phyloP scores from a whole-genome alignment of 2,113 vertebrate species.

The Orycteropus afer region DNA sequence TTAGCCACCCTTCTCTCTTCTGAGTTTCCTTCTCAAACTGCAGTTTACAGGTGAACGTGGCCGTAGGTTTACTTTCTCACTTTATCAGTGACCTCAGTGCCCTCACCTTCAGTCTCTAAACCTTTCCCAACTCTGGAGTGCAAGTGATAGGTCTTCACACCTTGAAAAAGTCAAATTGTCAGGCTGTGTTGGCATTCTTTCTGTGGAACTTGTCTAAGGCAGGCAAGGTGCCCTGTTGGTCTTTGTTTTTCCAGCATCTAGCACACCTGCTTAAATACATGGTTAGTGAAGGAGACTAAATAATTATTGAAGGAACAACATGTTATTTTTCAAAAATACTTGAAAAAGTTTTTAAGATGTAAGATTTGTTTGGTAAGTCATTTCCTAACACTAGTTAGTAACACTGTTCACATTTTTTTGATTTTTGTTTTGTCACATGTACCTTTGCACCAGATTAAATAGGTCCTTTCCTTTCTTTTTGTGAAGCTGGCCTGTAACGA shows the following conservation, averaged over 20 bases:
- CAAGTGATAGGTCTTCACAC: slow-evolving; percentile 1
- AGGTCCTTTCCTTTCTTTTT: not conserved
- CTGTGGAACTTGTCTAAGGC: not conserved
- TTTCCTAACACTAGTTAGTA: slow-evolving; percentile 20
- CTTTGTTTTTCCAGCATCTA: not conserved
- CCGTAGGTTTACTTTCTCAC: not conserved
- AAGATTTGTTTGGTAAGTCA: slow-evolving; percentile 5
- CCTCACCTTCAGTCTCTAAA: not conserved
- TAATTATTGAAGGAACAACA: slow-evolving; percentile 1
- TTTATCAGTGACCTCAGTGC: slow-evolving; percentile 46
- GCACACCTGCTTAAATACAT: slow-evolving; percentile 3
- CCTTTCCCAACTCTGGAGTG: not conserved
- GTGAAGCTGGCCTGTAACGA: not conserved
- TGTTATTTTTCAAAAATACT: slow-evolving; percentile 45
- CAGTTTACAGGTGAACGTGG: not conserved
- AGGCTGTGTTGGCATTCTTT: not conserved
- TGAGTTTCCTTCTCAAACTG: slow-evolving; percentile 1
- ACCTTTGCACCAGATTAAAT: not conserved
- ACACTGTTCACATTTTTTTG: not conserved
- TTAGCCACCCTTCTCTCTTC: not conserved
- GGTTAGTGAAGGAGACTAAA: not conserved
- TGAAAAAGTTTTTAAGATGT: slow-evolving; percentile 2
- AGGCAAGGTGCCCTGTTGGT: not conserved
- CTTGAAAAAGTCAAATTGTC: not conserved
- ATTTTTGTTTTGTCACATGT: not conserved